A percentile compares a stretch with the other conserved stretches of the same genome.
Conservation (phyloP, 2,113 vertebrate genomes). For the Pseudonaja textilis region DNA sequence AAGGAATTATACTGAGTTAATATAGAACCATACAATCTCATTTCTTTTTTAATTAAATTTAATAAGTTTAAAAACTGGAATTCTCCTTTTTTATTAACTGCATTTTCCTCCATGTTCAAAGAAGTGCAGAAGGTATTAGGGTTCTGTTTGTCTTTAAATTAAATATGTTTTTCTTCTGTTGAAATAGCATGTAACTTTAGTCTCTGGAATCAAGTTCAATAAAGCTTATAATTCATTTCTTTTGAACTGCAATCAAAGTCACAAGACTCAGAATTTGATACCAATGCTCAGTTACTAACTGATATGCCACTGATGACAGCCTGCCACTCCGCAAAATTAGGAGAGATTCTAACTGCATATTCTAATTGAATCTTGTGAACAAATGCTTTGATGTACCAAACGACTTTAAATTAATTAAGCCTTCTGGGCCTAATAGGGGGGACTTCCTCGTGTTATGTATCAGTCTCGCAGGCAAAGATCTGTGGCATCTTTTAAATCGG, state of each 20-base stretch:
- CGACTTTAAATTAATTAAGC: neutral
- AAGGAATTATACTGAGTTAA: neutral
- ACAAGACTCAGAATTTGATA: neutral
- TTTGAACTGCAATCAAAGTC: neutral
- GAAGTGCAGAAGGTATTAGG: neutral
- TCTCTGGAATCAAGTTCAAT: neutral
- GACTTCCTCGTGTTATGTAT: neutral
- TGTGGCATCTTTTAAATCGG: neutral
- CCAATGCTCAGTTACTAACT: neutral
- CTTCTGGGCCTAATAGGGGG: neutral
- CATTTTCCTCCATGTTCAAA: neutral
- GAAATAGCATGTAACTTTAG: neutral
- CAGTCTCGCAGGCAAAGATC: neutral
- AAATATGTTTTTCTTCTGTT: neutral
- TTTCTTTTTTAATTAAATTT: neutral
- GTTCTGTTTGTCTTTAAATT: neutral
- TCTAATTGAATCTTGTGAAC: neutral
- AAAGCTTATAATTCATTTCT: slow-evolving; percentile 30
- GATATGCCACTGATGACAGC: neutral
- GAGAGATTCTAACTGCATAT: neutral
- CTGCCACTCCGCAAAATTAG: neutral
- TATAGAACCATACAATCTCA: neutral
- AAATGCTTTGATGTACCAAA: neutral
- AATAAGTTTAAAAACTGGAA: neutral
- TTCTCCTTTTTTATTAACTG: neutral